Evolutionary conservation across 2,113 vertebrate genomes (phyloP), one percentile per base, ranked within the genome.

Genomic region (Lynx canadensis): DNA sequence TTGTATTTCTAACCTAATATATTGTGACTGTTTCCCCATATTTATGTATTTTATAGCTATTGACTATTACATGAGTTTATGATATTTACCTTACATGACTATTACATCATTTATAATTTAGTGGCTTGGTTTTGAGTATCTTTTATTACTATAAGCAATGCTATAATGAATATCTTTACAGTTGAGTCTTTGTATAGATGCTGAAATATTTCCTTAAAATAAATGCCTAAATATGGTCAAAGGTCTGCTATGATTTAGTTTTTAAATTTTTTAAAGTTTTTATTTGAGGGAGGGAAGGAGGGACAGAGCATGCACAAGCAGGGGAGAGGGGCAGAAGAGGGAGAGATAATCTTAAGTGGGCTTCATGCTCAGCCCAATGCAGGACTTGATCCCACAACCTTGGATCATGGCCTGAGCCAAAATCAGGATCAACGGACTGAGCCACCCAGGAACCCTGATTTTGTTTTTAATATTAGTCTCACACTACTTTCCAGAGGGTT

Each of bases 131-230:
- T 87, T 16, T 74, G 65, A 91, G 7, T 73, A 74, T 52, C 29
- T 74, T 87, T 87, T 74, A 96, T 81, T 81, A 82, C 41, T 65
- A 52, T 52, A 82, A 82, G 29, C 27, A 92, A 65, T 55, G 65
- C 23, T 55, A 0, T 31, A 36, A 48, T 63, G 19, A 93, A 74
- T 19, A 83, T 57, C 73, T 89, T 96, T 76, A 74, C 48, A 57
- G 31, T 18, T 83, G 45, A 55, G 8, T 82, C 41, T 82, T 68
- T 76, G 25, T 68, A 96, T 31, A 76, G 76, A 81, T 96, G 45
- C n/a, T 65, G 78, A 68, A 85, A 66, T 91, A 69, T 63, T 87
- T 87, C 82, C 48, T 84, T 78, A 80, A 80, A n/a, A 92, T 87
- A 81, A 83, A 79, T 52, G 33, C 76, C 48, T 79, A 52, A 48